Evolutionary conservation across 1,140 invertebrate species (phyloP), one percentile per base, ranked within the genome.

Genomic region (Pseudomyrmex dendroicus): DNA sequence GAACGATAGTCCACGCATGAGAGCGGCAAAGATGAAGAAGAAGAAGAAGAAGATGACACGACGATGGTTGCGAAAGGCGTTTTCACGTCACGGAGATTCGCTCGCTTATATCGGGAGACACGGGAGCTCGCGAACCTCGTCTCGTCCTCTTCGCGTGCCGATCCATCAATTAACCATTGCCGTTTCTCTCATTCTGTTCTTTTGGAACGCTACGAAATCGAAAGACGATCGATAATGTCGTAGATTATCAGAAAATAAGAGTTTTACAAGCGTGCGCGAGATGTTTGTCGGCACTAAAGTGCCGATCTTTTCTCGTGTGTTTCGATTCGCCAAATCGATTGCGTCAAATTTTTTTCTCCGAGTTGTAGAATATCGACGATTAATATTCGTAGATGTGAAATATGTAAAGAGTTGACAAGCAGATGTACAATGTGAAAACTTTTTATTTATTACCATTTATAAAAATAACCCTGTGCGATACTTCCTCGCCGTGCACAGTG

Each of bases 141-240:
- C 85, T 82, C 62, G 73, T 85, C 89, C 84, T 74, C 73, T 85
- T 92, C 91, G 91, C 91, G 92, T 92, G 93, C 91, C 91, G 89
- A 91, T 92, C 91, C 90, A 91, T 93, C 92, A 93, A 93, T 93
- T 93, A 93, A 93, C 90, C 91, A 91, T 92, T 87, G 90, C 86
- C 89, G 82, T 92, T 92, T 92, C 89, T 90, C 76, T 85, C 64
- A 59, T 73, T 56, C 63, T n/a, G 35, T 70, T 67, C 25, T n/a
- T n/a, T 22, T 8, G 5, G 17, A 59, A 22, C 22, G n/a, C 48
- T 9, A 25, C 22, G 17, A 70, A 76, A 64, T 5, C 7, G 63
- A 70, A 13, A 77, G 5, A 12, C 4, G 8, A 2, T 12, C 20
- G 10, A 22, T 2, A 35, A 22, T 2, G n/a, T 10, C 46, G 1